These are phyloP conservation scores for Hiodon tergisus DNA, from an alignment of 2,113 vertebrate species.

Conservation along the genomic window DNA sequence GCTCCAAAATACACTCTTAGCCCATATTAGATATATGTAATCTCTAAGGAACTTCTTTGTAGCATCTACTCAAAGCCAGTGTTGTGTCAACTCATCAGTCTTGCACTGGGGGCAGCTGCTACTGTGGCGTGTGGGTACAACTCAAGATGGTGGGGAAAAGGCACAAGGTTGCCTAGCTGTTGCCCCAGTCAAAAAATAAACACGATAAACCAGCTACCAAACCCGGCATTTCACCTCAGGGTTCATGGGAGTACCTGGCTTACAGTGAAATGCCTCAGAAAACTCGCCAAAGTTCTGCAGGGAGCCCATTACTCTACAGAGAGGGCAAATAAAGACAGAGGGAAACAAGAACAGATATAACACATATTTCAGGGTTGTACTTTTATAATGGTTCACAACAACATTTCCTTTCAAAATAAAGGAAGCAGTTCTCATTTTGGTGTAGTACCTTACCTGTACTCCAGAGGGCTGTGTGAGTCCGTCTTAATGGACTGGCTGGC, in stretches of 20 bases:
- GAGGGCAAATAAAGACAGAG: slow-evolving; percentile 26
- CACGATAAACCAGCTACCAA: slow-evolving; percentile 65
- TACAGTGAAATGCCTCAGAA: slow-evolving; percentile 81
- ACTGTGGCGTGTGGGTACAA: slow-evolving; percentile 24
- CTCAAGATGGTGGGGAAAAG: slow-evolving; percentile 23
- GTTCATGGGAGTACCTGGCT: slow-evolving; percentile 75
- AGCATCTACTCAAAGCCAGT: not conserved
- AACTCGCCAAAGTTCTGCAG: slow-evolving; percentile 92
- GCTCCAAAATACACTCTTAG: not conserved
- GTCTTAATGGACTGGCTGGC: slow-evolving; percentile 92
- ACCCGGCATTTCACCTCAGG: slow-evolving; percentile 79
- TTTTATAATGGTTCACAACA: not conserved
- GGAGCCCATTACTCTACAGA: slow-evolving; percentile 82
- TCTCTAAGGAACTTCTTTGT: not conserved
- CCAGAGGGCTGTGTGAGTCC: slow-evolving; percentile 88
- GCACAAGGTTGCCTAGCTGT: slow-evolving; percentile 31
- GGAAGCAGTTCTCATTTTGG: not conserved
- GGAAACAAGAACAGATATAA: not conserved
- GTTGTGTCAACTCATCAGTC: not conserved
- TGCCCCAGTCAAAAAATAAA: slow-evolving; percentile 31
- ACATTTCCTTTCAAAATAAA: not conserved
- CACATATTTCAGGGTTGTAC: not conserved
- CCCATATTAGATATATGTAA: not conserved
- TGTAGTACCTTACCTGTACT: slow-evolving; percentile 76
- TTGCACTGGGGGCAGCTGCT: slow-evolving; percentile 30